These are phyloP conservation scores for Paramormyrops hopkinsi DNA, from an alignment of 2,797 vertebrate genomes.

Conservation along the genomic window DNA sequence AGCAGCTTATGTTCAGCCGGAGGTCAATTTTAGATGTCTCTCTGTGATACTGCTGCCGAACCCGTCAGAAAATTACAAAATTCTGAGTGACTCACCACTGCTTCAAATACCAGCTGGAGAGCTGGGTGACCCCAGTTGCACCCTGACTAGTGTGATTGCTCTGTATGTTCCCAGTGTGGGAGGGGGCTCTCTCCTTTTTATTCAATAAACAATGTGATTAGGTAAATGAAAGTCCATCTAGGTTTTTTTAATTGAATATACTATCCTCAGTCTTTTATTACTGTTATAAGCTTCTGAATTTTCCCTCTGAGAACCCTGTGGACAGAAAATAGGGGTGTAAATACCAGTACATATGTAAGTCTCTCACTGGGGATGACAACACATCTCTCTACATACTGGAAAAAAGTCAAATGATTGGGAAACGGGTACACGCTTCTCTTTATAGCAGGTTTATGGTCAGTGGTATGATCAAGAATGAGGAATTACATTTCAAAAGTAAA, in stretches of 20 bases:
- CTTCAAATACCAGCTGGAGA: conserved; percentile 67
- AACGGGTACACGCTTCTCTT: background rate
- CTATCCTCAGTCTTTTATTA: background rate
- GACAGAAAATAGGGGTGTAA: background rate
- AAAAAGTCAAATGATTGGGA: background rate
- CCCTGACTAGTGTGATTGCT: conserved; percentile 41
- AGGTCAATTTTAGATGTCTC: conserved; percentile 42
- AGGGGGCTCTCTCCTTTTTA: conserved; percentile 9
- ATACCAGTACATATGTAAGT: background rate
- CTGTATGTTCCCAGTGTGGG: conserved; percentile 47
- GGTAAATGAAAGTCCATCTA: background rate
- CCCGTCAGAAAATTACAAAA: conserved; percentile 66
- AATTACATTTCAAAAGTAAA: background rate
- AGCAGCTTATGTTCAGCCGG: conserved; percentile 44
- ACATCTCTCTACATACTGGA: background rate
- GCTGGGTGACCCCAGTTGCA: conserved; percentile 47
- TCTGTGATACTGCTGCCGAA: conserved; percentile 42
- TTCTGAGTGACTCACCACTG: conserved; percentile 68
- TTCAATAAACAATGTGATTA: background rate
- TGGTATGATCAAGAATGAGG: background rate
- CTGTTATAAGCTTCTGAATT: background rate
- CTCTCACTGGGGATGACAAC: background rate
- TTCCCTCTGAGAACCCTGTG: background rate
- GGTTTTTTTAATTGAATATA: background rate
- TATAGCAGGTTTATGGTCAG: background rate